Percentiles rank a stretch among this genome's conserved stretches.
Conservation (phyloP, 2,113 vertebrate species). For the Harpagus bidentatus region DNA sequence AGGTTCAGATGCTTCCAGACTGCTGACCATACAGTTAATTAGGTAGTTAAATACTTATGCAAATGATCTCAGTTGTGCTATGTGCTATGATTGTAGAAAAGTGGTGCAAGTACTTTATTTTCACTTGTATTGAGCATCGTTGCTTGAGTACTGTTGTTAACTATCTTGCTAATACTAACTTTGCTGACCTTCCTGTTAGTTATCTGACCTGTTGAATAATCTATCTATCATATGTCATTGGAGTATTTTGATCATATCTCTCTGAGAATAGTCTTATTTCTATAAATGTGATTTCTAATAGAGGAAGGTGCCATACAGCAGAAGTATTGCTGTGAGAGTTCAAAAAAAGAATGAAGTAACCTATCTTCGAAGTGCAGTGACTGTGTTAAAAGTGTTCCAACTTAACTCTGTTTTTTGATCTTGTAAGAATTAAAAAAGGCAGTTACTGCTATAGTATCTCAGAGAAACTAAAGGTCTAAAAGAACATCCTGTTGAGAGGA, state of each 20-base stretch:
- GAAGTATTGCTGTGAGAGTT: neutral
- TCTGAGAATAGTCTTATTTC: neutral
- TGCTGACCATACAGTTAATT: neutral
- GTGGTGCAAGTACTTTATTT: neutral
- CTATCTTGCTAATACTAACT: neutral
- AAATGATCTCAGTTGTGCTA: neutral
- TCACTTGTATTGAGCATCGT: neutral
- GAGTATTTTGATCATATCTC: neutral
- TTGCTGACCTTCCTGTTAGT: neutral
- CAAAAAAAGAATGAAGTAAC: neutral
- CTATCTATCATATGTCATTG: accelerated
- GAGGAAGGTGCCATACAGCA: neutral
- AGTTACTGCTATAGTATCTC: neutral
- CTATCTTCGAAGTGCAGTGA: neutral
- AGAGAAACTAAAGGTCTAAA: neutral
- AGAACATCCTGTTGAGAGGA: neutral
- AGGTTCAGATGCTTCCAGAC: neutral
- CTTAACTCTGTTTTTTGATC: neutral
- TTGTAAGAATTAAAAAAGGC: neutral
- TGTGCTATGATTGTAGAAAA: neutral
- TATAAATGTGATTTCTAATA: neutral
- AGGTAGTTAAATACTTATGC: neutral
- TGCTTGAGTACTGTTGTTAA: neutral
- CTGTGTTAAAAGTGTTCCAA: neutral
- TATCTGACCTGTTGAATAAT: neutral